phyloP scores from a whole-genome alignment of 2,113 vertebrate genomes.

The Regulus satrapa region DNA sequence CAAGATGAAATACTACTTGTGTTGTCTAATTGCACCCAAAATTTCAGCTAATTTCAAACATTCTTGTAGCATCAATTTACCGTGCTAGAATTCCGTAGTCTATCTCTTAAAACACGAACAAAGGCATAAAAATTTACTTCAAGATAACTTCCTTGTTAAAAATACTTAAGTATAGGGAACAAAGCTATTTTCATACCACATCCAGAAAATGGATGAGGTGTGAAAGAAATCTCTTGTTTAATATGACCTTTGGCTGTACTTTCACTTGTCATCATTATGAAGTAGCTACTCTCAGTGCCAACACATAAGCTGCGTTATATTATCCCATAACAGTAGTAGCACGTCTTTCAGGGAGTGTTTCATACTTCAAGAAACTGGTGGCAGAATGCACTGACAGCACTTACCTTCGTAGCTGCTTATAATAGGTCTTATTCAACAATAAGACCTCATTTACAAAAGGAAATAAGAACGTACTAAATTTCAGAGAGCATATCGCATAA shows the following conservation, averaged over 20 bases:
- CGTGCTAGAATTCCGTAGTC: background rate
- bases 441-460: slow-evolving; percentile 22
- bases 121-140: slow-evolving; percentile 15
- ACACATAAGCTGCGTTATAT: slow-evolving; percentile 38
- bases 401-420: slow-evolving; percentile 47
- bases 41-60: background rate
- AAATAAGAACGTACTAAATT: slow-evolving; percentile 28
- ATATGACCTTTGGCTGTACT: slow-evolving; percentile 68
- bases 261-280: slow-evolving; percentile 71
- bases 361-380: slow-evolving; percentile 31
- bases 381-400: slow-evolving; percentile 27
- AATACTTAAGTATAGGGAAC: background rate
- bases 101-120: background rate
- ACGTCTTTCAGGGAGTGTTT: slow-evolving; percentile 54
- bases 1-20: background rate
- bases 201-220: slow-evolving; percentile 51
- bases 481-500: background rate
- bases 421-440: slow-evolving; percentile 50
- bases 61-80: background rate
- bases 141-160: slow-evolving; percentile 19
- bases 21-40: background rate
- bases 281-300: slow-evolving; percentile 61
- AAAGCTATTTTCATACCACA: slow-evolving; percentile 49
- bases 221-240: slow-evolving; percentile 61
- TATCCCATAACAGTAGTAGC: slow-evolving; percentile 50